Percentiles rank a stretch among this genome's conserved stretches.
Evolutionary conservation across 2,113 vertebrate genomes (phyloP).

Genomic region (Cnemophilus loriae): DNA sequence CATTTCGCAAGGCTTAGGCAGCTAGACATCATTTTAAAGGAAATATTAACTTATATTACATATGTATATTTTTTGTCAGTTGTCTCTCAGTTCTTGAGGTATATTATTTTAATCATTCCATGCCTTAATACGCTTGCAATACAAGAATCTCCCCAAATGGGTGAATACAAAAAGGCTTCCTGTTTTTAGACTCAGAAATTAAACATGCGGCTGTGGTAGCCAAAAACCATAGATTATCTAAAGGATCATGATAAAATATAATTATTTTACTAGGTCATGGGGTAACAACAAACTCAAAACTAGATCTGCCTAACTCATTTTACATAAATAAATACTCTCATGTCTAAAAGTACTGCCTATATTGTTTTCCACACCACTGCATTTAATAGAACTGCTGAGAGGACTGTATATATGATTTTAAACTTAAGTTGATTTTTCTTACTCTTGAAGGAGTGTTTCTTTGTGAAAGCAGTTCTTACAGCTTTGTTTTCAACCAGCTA

Average conservation of each 20-base stretch:
- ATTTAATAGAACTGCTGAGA: slow-evolving; percentile 98
- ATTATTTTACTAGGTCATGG: slow-evolving; percentile 77
- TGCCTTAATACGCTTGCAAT: slow-evolving; percentile 98
- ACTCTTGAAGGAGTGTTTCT: slow-evolving; percentile 87
- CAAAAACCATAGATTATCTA: slow-evolving; percentile 86
- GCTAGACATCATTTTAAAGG: slow-evolving; percentile 97
- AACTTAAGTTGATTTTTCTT: slow-evolving; percentile 86
- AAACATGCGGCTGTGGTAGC: slow-evolving; percentile 90
- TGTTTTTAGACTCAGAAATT: slow-evolving; percentile 83
- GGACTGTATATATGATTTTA: slow-evolving; percentile 95
- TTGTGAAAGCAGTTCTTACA: slow-evolving; percentile 91
- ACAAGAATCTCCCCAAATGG: slow-evolving; percentile 79
- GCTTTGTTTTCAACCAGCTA: slow-evolving; percentile 89
- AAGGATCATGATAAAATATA: slow-evolving; percentile 71
- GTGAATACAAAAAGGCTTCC: slow-evolving; percentile 75
- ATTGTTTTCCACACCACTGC: slow-evolving; percentile 98
- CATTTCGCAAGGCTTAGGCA: slow-evolving; percentile 97
- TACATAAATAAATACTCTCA: slow-evolving; percentile 89
- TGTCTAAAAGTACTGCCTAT: slow-evolving; percentile 93
- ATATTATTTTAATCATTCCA: slow-evolving; percentile 99
- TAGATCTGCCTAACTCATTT: slow-evolving; percentile 80
- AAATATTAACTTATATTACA: slow-evolving; percentile 97
- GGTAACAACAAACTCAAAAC: slow-evolving; percentile 67
- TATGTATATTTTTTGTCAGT: slow-evolving; percentile 92
- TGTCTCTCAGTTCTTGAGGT: slow-evolving; percentile 95